Conservation (phyloP, 2,113 vertebrate species). For the Archocentrus centrarchus region DNA sequence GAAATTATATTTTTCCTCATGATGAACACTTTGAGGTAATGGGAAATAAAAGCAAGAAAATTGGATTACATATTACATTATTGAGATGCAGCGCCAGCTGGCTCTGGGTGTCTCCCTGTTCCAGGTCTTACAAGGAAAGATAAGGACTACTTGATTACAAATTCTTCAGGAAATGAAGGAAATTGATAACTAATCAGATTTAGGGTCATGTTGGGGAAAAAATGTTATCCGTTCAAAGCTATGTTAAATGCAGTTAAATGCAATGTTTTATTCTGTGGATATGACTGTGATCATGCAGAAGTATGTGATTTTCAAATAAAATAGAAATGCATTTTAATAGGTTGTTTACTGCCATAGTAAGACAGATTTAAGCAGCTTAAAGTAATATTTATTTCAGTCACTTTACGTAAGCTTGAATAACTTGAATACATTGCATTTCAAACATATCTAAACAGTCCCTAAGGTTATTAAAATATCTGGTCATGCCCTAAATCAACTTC, state of each 20-base stretch:
- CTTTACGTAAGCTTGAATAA: not conserved
- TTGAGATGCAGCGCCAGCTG: not conserved
- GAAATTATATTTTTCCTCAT: slow-evolving; percentile 31
- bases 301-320: not conserved
- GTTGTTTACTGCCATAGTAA: not conserved
- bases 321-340: not conserved
- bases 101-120: not conserved
- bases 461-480: not conserved
- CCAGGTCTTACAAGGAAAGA: not conserved
- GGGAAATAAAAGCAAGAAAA: slow-evolving; percentile 18
- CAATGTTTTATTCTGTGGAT: too few relatives aligned
- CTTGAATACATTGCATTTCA: not conserved
- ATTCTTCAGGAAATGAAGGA: not conserved
- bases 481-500: not conserved
- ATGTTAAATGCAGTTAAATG: not conserved
- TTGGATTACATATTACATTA: slow-evolving; percentile 6
- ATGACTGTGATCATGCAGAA: not conserved
- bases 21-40: slow-evolving; percentile 17
- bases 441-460: not conserved
- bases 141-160: not conserved
- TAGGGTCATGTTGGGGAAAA: not conserved
- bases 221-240: not conserved
- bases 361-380: not conserved
- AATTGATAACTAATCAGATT: not conserved
- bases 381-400: not conserved